Evolutionary conservation across 2,797 vertebrate species (phyloP).

Genomic region (Gambelia wislizenii): DNA sequence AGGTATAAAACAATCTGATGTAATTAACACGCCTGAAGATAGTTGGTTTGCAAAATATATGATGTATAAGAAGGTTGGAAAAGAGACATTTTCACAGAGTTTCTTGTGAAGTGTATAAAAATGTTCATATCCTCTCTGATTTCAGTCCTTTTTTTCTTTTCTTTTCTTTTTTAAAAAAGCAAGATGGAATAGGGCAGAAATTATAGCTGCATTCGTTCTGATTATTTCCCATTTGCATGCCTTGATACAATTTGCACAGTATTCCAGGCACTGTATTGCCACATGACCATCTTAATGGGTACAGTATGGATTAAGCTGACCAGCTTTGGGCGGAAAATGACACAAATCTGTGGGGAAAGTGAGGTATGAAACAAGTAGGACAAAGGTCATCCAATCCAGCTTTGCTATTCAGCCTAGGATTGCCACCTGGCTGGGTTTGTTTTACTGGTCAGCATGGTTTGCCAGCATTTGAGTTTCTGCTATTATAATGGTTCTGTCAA

Average conservation of each 20-base stretch:
- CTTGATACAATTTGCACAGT: background rate
- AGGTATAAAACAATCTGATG: conserved; percentile 12
- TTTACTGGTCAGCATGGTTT: background rate
- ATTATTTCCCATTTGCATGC: background rate
- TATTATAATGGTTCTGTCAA: background rate
- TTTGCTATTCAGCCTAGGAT: background rate
- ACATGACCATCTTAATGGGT: background rate
- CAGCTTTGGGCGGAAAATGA: too few species aligned
- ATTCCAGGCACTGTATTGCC: background rate
- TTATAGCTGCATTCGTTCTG: background rate
- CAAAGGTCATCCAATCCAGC: too few species aligned
- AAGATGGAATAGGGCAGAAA: background rate
- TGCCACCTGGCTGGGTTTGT: background rate
- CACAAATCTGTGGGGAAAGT: too few species aligned
- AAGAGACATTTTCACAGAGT: fast-evolving
- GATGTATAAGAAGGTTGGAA: background rate
- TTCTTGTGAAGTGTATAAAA: conserved; percentile 31
- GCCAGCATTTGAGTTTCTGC: background rate
- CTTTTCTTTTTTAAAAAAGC: background rate
- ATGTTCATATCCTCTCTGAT: conserved; percentile 25
- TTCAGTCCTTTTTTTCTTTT: conserved; percentile 21
- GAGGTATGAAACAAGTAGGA: too few species aligned
- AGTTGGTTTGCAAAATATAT: background rate
- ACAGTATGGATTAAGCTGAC: background rate
- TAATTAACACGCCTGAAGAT: conserved; percentile 44